Base-by-base conservation (phyloP, 2,113 vertebrate genomes). In the Zapus hudsonius region DNA sequence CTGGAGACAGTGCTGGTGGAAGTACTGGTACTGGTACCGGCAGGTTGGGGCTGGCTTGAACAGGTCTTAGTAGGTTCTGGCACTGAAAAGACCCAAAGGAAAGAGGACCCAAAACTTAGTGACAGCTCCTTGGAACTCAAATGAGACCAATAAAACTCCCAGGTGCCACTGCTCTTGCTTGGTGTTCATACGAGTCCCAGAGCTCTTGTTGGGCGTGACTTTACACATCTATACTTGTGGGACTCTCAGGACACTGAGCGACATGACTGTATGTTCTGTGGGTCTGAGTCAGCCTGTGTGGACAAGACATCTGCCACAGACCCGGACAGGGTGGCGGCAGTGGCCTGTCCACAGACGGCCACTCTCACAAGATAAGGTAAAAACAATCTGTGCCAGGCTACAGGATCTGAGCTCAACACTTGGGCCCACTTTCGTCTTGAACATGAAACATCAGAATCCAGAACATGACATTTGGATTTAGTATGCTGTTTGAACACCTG, bases 61-160 rank as follows among this genome's bases (percentile, higher is more conserved):
- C 98, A 98, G 98, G 98, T 98, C 98, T 99, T 99, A 98, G 98
- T 98, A 98, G 98, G 98, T 98, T 99, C 99, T 99, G 99, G 99
- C 99, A 99, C 99, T 99, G 92, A 69, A 96, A 92, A 85, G 63
- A 64, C 92, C 57, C 61, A 85, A 90, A 95, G 1, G 88, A 73
- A 82, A 89, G 95, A 92, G 66, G 74, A 78, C 38, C 69, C 69
- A 66, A 36, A 80, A 69, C 36, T 75, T 47, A 88, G 74, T 82
- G 40, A 83, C 5, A 9, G 29, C 33, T 33, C 25, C 19, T 81
- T 52, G 55, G 78, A 80, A n/a, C 11, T n/a, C 61, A 38, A 55
- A 66, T 19, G 57, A 69, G 47, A n/a, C 23, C n/a, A 78, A 47
- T 36, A 44, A 13, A 69, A 44, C 33, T 17, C 81, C 33, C 4